Conservation (phyloP, 2,797 vertebrate genomes). For the Trachops cirrhosus region DNA sequence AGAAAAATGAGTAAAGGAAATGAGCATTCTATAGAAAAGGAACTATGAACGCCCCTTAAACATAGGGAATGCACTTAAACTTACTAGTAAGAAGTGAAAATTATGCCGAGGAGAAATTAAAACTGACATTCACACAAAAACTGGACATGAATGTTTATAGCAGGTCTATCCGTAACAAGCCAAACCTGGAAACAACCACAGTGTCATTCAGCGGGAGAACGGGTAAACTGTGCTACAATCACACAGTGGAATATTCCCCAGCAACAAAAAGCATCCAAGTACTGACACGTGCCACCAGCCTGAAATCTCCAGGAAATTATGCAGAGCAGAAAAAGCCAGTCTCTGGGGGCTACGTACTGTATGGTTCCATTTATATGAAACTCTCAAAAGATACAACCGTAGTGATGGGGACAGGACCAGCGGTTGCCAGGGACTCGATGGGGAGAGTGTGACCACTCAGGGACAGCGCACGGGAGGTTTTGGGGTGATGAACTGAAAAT, state of each 20-base stretch:
- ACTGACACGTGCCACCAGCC: not conserved
- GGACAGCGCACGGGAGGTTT: not conserved
- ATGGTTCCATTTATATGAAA: not conserved
- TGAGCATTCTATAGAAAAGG: not conserved
- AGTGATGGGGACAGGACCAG: not conserved
- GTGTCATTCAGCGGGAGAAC: not conserved
- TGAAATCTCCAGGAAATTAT: not conserved
- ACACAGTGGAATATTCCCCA: not conserved
- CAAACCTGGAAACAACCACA: not conserved
- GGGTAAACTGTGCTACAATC: not conserved
- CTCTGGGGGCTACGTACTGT: not conserved
- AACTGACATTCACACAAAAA: not conserved
- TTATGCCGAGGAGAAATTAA: not conserved
- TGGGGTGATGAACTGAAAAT: not conserved
- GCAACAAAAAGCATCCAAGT: not conserved
- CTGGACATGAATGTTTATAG: not conserved
- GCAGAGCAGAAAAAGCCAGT: not conserved
- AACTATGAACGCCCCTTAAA: not conserved
- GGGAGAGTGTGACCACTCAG: not conserved
- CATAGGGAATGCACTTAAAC: not conserved
- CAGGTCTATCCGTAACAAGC: not conserved
- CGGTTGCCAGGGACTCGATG: not conserved
- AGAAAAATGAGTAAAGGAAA: not conserved
- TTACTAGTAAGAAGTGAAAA: not conserved
- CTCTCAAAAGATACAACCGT: not conserved